phyloP scores from a whole-genome alignment of 2,113 vertebrate genomes.

The Actenoides lindsayi region DNA sequence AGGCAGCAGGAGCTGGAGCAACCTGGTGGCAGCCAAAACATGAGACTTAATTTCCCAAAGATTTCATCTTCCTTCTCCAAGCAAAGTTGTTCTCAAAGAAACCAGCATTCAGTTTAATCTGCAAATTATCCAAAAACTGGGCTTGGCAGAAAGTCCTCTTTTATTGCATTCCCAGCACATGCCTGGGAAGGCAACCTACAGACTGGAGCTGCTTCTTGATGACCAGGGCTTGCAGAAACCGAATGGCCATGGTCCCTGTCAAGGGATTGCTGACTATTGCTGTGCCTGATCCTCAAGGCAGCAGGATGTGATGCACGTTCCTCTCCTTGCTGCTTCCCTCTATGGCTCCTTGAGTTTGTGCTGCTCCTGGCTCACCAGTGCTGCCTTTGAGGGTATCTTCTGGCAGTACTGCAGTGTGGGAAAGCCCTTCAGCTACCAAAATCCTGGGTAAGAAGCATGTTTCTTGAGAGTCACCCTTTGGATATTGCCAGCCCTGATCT shows the following conservation, averaged over 20 bases:
- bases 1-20: neutral
- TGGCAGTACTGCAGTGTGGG: neutral
- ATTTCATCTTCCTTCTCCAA: neutral
- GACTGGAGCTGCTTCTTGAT: neutral
- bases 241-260: rapidly evolving
- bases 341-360: neutral
- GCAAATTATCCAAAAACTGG: neutral
- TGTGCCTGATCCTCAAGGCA: neutral
- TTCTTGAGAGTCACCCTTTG: neutral
- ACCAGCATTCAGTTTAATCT: neutral
- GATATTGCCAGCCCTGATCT: neutral
- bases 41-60: neutral
- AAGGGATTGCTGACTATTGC: neutral
- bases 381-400: neutral
- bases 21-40: neutral
- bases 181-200: neutral
- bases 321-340: neutral
- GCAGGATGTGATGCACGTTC: neutral
- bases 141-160: neutral
- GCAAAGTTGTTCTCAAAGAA: neutral
- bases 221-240: neutral
- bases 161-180: rapidly evolving
- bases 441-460: rapidly evolving
- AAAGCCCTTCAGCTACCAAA: neutral
- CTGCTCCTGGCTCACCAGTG: neutral